These are phyloP conservation scores for Microtus richardsoni DNA, from an alignment of 2,113 vertebrate species.

Conservation along the genomic window DNA sequence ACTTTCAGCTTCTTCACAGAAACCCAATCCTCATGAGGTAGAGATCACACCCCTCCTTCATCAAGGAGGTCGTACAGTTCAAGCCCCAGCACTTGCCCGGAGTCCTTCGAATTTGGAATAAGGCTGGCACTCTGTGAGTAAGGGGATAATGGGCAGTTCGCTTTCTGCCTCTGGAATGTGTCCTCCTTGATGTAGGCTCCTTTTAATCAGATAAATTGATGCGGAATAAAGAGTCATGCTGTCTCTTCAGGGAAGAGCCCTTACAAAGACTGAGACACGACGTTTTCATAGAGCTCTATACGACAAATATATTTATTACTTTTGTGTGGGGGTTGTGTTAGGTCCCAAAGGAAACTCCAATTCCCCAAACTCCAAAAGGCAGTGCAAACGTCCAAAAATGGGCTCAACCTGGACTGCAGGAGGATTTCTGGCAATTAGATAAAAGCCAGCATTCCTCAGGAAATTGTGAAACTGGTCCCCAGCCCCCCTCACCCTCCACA, in stretches of 20 bases:
- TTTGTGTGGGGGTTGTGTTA: background rate
- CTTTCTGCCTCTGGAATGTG: slow-evolving; percentile 19
- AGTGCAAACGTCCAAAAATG: background rate
- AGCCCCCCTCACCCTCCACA: background rate
- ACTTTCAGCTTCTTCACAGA: slow-evolving; percentile 15
- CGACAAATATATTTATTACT: background rate
- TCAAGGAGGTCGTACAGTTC: background rate
- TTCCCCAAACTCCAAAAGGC: background rate
- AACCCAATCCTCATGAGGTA: background rate
- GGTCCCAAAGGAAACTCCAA: background rate
- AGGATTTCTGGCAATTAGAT: background rate
- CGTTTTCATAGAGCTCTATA: background rate
- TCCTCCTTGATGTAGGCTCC: background rate
- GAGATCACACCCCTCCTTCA: slow-evolving; percentile 5
- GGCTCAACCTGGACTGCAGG: background rate
- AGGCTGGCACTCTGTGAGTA: background rate
- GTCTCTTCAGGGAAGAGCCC: background rate
- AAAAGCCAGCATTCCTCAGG: background rate
- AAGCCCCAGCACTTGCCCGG: background rate
- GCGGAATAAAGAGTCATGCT: background rate
- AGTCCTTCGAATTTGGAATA: slow-evolving; percentile 27
- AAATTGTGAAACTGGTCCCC: background rate
- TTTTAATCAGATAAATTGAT: background rate
- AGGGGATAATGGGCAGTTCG: background rate
- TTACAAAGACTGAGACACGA: background rate